Conservation (phyloP, 2,888 invertebrate species). For the Cheilosia impressa region DNA sequence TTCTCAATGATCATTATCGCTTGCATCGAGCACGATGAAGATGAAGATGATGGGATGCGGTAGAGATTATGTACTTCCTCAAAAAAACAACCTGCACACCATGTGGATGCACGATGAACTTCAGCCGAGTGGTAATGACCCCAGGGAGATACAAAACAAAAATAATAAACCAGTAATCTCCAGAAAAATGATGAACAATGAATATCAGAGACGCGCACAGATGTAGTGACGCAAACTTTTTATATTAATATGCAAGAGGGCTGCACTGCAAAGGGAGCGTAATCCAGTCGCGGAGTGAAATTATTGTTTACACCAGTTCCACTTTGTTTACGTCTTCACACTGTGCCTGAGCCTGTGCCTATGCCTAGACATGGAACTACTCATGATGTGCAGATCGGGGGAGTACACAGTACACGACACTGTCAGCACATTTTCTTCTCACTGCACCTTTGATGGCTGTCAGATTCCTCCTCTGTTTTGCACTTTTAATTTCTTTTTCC, state of each 20-base stretch:
- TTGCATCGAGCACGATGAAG: background rate
- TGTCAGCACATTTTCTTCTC: conserved; percentile 58
- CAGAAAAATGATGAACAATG: conserved; percentile 44
- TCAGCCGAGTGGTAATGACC: conserved; percentile 70
- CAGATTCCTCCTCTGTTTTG: conserved; percentile 46
- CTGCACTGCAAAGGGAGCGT: conserved; percentile 45
- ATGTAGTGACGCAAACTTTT: background rate
- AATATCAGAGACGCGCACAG: background rate
- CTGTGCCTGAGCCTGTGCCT: background rate
- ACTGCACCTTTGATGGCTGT: conserved; percentile 55
- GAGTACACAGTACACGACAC: conserved; percentile 18
- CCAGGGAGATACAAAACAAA: conserved; percentile 60
- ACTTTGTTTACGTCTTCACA: conserved; percentile 64
- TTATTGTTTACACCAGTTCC: conserved; percentile 63
- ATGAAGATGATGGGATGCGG: background rate
- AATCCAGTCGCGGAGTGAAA: conserved; percentile 71
- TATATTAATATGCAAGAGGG: conserved; percentile 18
- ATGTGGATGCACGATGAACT: conserved; percentile 51
- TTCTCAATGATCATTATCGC: conserved; percentile 51
- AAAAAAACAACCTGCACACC: conserved; percentile 21
- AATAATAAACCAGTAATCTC: conserved; percentile 45
- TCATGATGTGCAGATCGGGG: conserved; percentile 1
- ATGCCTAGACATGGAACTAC: conserved; percentile 19
- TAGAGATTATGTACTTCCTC: conserved; percentile 30
- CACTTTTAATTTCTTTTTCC: conserved; percentile 48